These are phyloP conservation scores for Mola mola DNA, from an alignment of 2,113 vertebrate genomes.

Conservation along the genomic window DNA sequence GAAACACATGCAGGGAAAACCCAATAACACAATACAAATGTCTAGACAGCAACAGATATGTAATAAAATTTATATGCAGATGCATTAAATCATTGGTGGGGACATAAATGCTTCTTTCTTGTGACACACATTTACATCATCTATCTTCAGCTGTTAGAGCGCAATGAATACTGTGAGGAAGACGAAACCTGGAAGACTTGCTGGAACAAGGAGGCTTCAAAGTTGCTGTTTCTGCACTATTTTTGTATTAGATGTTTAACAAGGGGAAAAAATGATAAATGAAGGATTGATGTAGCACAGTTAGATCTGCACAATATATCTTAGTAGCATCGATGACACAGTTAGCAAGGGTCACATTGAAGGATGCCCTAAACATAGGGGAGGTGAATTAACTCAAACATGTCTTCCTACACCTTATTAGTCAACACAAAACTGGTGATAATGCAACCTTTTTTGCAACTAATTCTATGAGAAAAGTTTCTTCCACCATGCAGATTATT, in stretches of 20 bases:
- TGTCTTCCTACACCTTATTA: too few species aligned
- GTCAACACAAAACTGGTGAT: too few species aligned
- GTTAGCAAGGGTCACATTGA: too few species aligned
- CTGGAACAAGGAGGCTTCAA: slow-evolving; percentile 8
- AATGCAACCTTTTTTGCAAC: too few species aligned
- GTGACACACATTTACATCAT: slow-evolving; percentile 59
- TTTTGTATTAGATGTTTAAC: slow-evolving; percentile 14
- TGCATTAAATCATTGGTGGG: slow-evolving; percentile 46
- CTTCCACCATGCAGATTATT: too few species aligned
- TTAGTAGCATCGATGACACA: too few species aligned
- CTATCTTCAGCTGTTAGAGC: slow-evolving; percentile 40
- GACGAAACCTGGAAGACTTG: not conserved
- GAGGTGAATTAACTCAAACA: too few species aligned
- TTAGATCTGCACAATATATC: slow-evolving; percentile 1
- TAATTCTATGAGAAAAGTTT: too few species aligned
- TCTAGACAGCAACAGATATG: slow-evolving; percentile 72
- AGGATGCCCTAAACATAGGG: too few species aligned
- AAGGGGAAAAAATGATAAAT: slow-evolving; percentile 16
- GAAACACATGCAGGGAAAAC: slow-evolving; percentile 36
- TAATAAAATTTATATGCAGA: slow-evolving; percentile 65
- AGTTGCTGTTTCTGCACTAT: slow-evolving; percentile 18
- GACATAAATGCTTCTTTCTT: slow-evolving; percentile 50
- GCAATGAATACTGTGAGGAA: slow-evolving; percentile 5
- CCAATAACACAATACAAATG: slow-evolving; percentile 67
- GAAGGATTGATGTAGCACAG: slow-evolving; percentile 14